These are phyloP conservation scores for Loriculus beryllinus DNA, from an alignment of 2,797 vertebrate species.

Conservation along the genomic window DNA sequence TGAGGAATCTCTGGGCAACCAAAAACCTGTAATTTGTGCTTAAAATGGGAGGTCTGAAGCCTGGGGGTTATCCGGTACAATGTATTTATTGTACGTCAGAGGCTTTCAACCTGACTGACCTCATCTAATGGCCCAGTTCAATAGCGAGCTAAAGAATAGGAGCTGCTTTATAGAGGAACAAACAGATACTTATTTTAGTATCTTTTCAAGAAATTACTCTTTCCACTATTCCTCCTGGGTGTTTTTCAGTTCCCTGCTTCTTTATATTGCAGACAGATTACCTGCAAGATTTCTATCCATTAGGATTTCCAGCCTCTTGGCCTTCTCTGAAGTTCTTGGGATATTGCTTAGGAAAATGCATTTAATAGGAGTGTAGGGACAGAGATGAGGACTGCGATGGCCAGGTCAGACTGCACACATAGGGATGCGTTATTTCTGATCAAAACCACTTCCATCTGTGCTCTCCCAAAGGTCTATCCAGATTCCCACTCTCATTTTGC, in stretches of 20 bases:
- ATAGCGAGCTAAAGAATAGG: neutral
- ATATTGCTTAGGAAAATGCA: neutral
- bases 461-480: neutral
- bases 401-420: neutral
- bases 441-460: neutral
- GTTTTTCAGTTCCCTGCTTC: neutral
- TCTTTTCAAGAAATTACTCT: neutral
- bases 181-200: neutral
- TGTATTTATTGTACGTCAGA: neutral
- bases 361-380: neutral
- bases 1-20: neutral
- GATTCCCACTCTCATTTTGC: neutral
- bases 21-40: neutral
- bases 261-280: neutral
- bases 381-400: fast-evolving
- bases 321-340: neutral
- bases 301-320: neutral
- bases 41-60: neutral
- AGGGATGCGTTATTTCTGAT: neutral
- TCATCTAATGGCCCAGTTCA: neutral
- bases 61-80: neutral
- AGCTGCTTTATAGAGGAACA: neutral
- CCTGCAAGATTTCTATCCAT: neutral
- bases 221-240: neutral
- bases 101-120: neutral